A percentile compares a stretch with the other conserved stretches of the same genome.
These are phyloP conservation scores for Schrankia costaestrigalis DNA, from an alignment of 2,888 invertebrate species.

Conservation along the genomic window DNA sequence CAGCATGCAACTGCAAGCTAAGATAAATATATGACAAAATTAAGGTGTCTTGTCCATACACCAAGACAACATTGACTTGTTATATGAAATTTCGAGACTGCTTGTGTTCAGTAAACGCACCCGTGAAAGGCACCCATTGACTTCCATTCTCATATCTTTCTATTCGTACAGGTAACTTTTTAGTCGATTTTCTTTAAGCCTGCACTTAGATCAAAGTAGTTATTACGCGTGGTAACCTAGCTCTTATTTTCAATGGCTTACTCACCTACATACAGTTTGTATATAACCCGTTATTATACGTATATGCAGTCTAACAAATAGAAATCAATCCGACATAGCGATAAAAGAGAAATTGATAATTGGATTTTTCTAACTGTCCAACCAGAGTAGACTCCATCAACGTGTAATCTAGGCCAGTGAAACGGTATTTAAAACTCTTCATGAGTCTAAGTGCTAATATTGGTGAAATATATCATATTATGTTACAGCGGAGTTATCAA, in stretches of 20 bases:
- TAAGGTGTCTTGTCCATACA: no score
- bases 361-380: conserved; percentile 31
- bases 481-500: neutral
- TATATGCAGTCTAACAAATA: conserved; percentile 5
- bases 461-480: neutral
- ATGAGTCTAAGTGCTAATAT: conserved; percentile 12
- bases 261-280: neutral
- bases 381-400: conserved; percentile 22
- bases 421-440: conserved; percentile 31
- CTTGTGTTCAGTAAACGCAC: no score
- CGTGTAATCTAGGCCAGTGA: conserved; percentile 38
- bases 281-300: neutral
- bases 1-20: no score
- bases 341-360: conserved; percentile 33
- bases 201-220: neutral
- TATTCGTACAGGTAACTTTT: no score
- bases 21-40: no score
- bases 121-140: no score
- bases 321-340: conserved; percentile 9
- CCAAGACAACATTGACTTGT: no score
- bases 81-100: no score
- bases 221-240: neutral
- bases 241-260: neutral
- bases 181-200: no score
- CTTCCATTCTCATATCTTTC: no score